Percentiles rank a stretch among this genome's conserved stretches.
Conservation (phyloP, 2,888 invertebrate genomes). For the Eristalis tenax region DNA sequence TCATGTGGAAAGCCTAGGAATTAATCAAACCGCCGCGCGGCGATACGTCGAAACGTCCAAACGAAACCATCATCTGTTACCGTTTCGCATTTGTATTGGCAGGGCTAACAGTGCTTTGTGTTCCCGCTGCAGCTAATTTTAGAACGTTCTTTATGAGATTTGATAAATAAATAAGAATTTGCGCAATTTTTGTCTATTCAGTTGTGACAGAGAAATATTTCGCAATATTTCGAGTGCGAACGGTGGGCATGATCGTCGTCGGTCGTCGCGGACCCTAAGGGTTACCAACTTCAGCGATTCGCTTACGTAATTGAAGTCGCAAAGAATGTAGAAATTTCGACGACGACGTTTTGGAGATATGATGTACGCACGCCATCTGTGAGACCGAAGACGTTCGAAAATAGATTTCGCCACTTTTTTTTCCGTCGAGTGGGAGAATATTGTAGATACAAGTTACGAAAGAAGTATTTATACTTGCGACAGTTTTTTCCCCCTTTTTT, state of each 20-base stretch:
- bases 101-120: conserved; percentile 47
- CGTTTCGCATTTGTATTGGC: conserved; percentile 38
- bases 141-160: conserved; percentile 57
- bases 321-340: not conserved
- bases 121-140: conserved; percentile 56
- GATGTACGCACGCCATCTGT: conserved; percentile 20
- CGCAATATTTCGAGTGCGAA: conserved; percentile 31
- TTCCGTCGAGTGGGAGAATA: conserved; percentile 25
- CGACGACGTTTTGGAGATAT: conserved; percentile 23
- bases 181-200: conserved; percentile 25
- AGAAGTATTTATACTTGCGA: conserved; percentile 34
- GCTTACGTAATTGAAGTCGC: conserved; percentile 47
- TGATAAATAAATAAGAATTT: conserved; percentile 42
- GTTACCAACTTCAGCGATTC: conserved; percentile 16
- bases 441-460: conserved; percentile 36
- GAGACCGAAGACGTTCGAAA: conserved; percentile 33
- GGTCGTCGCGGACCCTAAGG: not conserved
- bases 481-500: not conserved
- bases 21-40: conserved; percentile 25
- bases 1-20: conserved; percentile 42
- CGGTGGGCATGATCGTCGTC: too few species aligned
- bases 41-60: not conserved
- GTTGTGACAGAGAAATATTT: conserved; percentile 40
- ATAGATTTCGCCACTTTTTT: conserved; percentile 54
- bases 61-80: conserved; percentile 17